Conservation (phyloP, 2,888 invertebrate genomes). For the Anticlea derivata region DNA sequence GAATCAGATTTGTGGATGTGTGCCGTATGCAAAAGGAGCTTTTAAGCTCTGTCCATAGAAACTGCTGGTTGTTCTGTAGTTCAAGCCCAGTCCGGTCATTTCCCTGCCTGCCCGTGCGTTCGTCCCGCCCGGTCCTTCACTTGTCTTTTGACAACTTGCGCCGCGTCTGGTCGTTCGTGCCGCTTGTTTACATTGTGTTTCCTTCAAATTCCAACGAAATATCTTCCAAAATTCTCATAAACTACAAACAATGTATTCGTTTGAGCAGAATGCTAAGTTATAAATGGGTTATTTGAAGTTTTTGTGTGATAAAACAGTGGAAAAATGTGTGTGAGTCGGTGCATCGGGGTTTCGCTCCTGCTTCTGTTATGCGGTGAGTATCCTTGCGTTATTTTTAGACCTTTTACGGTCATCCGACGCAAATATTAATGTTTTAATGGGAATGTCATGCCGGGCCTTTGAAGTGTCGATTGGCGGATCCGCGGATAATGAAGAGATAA, state of each 20-base stretch:
- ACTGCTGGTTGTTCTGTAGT: conserved; percentile 15
- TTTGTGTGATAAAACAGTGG: conserved; percentile 54
- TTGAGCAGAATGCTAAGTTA: conserved; percentile 29
- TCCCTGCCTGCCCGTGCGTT: conserved; percentile 1
- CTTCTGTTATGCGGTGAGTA: conserved; percentile 75
- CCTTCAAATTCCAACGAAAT: conserved; percentile 48
- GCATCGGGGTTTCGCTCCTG: conserved; percentile 47
- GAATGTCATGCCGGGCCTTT: conserved; percentile 48
- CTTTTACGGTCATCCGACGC: conserved; percentile 64
- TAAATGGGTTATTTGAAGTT: conserved; percentile 29
- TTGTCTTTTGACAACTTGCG: conserved; percentile 48
- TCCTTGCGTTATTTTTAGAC: conserved; percentile 49
- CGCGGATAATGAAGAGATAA: conserved; percentile 8
- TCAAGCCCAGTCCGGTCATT: conserved; percentile 37
- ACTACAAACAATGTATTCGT: conserved; percentile 50
- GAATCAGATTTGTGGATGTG: conserved; percentile 45
- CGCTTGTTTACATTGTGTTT: conserved; percentile 50
- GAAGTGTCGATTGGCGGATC: conserved; percentile 29
- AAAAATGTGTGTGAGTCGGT: conserved; percentile 66
- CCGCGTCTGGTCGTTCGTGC: conserved; percentile 41
- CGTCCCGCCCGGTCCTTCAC: conserved; percentile 26
- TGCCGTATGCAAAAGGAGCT: conserved; percentile 35
- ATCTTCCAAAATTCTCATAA: conserved; percentile 47
- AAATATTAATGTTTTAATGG: conserved; percentile 66
- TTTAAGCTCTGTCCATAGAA: conserved; percentile 46